Conservation (phyloP, 2,797 vertebrate species). For the Heliangelus exortis region DNA sequence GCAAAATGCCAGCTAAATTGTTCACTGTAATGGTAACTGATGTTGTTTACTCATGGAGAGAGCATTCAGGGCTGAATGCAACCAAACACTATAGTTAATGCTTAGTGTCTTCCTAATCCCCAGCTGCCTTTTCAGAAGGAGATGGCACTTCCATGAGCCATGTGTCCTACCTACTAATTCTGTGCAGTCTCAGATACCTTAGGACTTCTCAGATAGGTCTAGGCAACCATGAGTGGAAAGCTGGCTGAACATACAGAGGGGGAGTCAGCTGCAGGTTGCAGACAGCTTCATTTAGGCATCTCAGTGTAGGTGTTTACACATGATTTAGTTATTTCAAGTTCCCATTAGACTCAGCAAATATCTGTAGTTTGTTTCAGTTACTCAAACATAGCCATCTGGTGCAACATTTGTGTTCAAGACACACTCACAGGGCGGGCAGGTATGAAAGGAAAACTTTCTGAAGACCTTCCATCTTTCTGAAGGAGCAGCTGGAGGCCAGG, state of each 20-base stretch:
- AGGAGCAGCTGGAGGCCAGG: neutral
- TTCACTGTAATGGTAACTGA: neutral
- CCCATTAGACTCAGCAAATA: neutral
- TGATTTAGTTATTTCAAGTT: constrained; percentile 2
- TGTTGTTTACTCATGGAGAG: neutral
- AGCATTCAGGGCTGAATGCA: neutral
- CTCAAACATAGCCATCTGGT: constrained; percentile 5
- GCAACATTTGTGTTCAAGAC: neutral
- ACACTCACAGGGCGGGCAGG: neutral
- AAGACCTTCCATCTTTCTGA: neutral
- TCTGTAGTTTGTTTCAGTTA: neutral
- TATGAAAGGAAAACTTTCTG: neutral
- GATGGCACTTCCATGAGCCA: neutral
- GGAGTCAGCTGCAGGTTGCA: neutral
- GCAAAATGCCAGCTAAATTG: neutral
- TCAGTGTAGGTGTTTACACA: neutral
- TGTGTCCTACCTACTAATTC: neutral
- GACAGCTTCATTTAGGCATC: neutral
- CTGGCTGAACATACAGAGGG: neutral
- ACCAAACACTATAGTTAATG: neutral
- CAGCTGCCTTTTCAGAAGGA: neutral
- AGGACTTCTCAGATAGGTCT: neutral
- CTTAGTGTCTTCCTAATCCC: neutral
- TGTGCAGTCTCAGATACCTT: neutral
- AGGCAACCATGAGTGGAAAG: neutral